Conservation (phyloP, 2,797 vertebrate genomes). For the Dendrocincla fuliginosa region DNA sequence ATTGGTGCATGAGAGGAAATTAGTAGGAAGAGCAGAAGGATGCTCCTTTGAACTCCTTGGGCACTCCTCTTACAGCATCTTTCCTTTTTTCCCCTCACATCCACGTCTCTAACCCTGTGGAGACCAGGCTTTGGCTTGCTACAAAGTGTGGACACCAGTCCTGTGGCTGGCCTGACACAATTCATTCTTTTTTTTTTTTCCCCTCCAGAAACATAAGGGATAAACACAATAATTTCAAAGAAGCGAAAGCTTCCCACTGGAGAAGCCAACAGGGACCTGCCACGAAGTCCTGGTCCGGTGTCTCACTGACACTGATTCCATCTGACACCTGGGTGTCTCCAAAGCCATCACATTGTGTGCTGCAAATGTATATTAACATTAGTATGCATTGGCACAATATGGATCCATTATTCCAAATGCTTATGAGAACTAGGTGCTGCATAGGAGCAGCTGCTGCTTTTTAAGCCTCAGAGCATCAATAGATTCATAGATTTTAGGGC, state of each 20-base stretch:
- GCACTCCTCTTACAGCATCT: not conserved
- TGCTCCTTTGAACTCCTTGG: not conserved
- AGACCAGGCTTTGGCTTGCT: not conserved
- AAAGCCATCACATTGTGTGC: constrained; percentile 53
- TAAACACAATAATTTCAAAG: constrained; percentile 16
- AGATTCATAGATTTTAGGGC: constrained; percentile 64
- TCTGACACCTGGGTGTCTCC: constrained; percentile 68
- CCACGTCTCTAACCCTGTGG: not conserved
- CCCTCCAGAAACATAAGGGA: not conserved
- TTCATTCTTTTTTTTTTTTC: not conserved
- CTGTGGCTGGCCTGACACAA: fast-evolving
- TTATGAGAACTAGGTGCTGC: constrained; percentile 65
- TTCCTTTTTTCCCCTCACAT: not conserved
- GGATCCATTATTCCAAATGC: constrained; percentile 69
- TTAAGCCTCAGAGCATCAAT: constrained; percentile 67
- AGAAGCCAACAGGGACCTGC: constrained; percentile 48
- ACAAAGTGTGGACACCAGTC: not conserved
- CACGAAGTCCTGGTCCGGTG: not conserved
- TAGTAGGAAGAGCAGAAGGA: not conserved
- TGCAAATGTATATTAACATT: constrained; percentile 66
- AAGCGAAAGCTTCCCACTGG: not conserved
- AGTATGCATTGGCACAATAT: constrained; percentile 74
- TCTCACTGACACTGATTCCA: constrained; percentile 64
- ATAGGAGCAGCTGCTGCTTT: constrained; percentile 69
- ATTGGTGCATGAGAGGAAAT: not conserved